Evolutionary conservation across 2,888 invertebrate species (phyloP).

Genomic region (Thereva nobilitata): DNA sequence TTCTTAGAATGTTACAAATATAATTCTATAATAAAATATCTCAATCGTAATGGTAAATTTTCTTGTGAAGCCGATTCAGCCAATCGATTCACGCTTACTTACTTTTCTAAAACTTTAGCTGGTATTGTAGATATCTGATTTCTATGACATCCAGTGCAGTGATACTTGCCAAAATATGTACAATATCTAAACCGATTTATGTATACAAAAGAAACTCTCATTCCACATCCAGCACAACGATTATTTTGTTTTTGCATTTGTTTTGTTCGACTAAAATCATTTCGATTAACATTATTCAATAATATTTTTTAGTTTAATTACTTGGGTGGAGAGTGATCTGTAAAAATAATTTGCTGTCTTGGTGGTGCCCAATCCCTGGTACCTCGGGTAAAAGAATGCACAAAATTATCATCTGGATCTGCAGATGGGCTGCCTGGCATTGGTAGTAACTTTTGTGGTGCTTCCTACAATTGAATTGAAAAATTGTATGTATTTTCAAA

Average conservation of each 20-base stretch:
- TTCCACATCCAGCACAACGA: slow-evolving; percentile 83
- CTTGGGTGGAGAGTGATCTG: slow-evolving; percentile 70
- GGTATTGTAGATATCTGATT: slow-evolving; percentile 75
- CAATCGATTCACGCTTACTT: slow-evolving; percentile 1
- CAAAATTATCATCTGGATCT: slow-evolving; percentile 66
- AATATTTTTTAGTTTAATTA: slow-evolving; percentile 56
- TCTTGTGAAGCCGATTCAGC: neutral
- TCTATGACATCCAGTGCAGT: slow-evolving; percentile 84
- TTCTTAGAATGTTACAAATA: no score
- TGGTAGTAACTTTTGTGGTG: slow-evolving; percentile 76
- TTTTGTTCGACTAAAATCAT: slow-evolving; percentile 62
- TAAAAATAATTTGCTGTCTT: slow-evolving; percentile 80
- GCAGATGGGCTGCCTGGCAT: slow-evolving; percentile 70
- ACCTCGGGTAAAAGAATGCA: slow-evolving; percentile 66
- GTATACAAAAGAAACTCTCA: slow-evolving; percentile 73
- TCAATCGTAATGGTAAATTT: neutral
- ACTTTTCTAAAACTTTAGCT: slow-evolving; percentile 60
- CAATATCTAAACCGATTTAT: slow-evolving; percentile 78
- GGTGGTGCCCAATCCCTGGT: slow-evolving; percentile 85
- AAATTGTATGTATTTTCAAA: neutral
- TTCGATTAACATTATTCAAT: neutral
- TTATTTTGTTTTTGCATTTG: slow-evolving; percentile 74
- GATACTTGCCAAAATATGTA: slow-evolving; percentile 81
- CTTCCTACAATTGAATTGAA: slow-evolving; percentile 60
- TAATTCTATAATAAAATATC: no score